Conservation (phyloP, 2,797 vertebrate species). For the Enteromius anoplus region DNA sequence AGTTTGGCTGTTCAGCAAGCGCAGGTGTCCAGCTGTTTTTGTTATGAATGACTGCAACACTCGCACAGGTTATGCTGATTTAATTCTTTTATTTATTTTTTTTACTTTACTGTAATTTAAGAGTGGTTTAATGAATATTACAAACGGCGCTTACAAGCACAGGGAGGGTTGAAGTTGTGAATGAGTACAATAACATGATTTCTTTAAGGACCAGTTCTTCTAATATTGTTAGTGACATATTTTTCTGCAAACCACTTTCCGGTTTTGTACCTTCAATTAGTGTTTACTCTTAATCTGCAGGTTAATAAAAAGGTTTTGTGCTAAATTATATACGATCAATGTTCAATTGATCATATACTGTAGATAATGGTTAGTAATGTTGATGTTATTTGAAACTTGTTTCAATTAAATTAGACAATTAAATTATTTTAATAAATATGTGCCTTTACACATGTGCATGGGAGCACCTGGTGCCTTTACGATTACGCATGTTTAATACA, state of each 20-base stretch:
- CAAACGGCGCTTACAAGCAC: not conserved
- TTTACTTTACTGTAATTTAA: not conserved
- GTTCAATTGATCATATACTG: not conserved
- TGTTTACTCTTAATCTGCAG: not conserved
- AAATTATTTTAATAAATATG: not conserved
- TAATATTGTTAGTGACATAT: not conserved
- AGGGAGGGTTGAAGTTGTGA: not conserved
- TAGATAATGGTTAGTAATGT: not conserved
- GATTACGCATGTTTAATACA: conserved; percentile 25
- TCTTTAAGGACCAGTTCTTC: not conserved
- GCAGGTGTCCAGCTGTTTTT: not conserved
- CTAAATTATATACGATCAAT: too few species aligned
- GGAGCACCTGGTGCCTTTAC: not conserved
- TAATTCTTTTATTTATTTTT: not conserved
- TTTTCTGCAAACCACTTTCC: not conserved
- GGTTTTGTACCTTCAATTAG: not conserved
- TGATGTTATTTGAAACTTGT: not conserved
- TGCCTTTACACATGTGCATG: conserved; percentile 2
- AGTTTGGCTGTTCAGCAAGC: not conserved
- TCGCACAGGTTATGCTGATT: not conserved
- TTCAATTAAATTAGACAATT: not conserved
- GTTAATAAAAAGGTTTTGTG: not conserved
- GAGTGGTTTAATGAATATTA: not conserved
- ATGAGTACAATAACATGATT: not conserved
- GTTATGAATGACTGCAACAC: not conserved